Percentiles rank a stretch among this genome's conserved stretches.
These are phyloP conservation scores for Gastrophysa polygoni DNA, from an alignment of 2,888 invertebrate species.

Conservation along the genomic window DNA sequence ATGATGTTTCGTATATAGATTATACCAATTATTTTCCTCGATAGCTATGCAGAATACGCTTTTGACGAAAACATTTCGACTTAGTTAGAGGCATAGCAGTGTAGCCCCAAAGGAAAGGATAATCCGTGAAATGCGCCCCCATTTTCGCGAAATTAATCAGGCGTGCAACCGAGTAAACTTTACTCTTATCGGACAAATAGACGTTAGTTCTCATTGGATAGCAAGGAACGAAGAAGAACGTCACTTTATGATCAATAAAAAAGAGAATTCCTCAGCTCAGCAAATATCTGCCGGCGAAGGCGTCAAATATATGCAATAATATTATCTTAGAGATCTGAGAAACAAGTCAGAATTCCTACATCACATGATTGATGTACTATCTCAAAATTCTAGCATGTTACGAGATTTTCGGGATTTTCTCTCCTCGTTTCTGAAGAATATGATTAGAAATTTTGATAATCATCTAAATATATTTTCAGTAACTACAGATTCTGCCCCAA, in stretches of 20 bases:
- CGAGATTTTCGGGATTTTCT: too few species aligned
- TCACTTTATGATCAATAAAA: background rate
- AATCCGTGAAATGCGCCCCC: conserved; percentile 41
- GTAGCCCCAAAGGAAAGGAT: conserved; percentile 33
- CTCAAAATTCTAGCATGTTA: too few species aligned
- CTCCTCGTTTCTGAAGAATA: too few species aligned
- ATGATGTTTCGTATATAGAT: background rate
- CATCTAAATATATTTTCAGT: too few species aligned
- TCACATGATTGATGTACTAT: too few species aligned
- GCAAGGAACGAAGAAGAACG: conserved; percentile 8
- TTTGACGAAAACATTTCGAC: conserved; percentile 27
- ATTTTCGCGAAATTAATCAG: conserved; percentile 41
- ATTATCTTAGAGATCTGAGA: too few species aligned
- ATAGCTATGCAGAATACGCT: conserved; percentile 16
- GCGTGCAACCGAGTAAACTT: conserved; percentile 32
- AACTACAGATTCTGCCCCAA: too few species aligned
- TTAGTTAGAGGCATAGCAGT: conserved; percentile 22
- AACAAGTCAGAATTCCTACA: too few species aligned
- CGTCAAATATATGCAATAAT: too few species aligned
- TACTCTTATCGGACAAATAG: background rate
- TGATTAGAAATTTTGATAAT: too few species aligned
- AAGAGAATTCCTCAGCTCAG: too few species aligned
- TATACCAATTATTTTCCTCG: background rate
- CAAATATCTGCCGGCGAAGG: too few species aligned
- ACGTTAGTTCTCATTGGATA: background rate